These are phyloP conservation scores for Brotula barbata DNA, from an alignment of 2,797 vertebrate species.

Conservation along the genomic window DNA sequence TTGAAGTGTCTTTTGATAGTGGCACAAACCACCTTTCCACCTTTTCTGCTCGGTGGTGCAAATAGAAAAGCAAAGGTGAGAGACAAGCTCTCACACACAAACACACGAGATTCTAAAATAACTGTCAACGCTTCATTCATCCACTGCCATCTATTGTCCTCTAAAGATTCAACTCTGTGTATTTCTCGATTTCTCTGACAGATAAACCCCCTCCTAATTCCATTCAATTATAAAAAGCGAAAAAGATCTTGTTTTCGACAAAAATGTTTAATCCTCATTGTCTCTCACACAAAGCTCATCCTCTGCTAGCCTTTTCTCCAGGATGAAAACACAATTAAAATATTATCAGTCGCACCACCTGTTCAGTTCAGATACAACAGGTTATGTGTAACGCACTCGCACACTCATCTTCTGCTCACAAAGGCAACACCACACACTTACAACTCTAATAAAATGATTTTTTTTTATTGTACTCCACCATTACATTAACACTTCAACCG, in stretches of 20 bases:
- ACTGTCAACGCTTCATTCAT: constrained; percentile 1
- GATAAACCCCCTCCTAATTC: constrained; percentile 56
- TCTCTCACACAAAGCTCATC: constrained; percentile 17
- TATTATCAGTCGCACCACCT: constrained; percentile 65
- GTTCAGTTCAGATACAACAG: constrained; percentile 35
- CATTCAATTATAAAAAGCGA: constrained; percentile 56
- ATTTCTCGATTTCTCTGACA: constrained; percentile 22
- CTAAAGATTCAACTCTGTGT: constrained; percentile 32
- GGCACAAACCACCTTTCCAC: no score
- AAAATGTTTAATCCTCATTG: no score
- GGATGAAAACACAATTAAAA: constrained; percentile 67
- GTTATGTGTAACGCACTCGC: constrained; percentile 26
- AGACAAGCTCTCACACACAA: neutral
- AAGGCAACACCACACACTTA: constrained; percentile 14
- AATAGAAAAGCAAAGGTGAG: neutral
- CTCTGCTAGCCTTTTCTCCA: constrained; percentile 47
- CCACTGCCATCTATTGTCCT: constrained; percentile 20
- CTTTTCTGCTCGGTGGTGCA: neutral
- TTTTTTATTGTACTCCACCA: constrained; percentile 13
- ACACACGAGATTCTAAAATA: no score
- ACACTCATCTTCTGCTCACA: neutral
- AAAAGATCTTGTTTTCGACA: no score
- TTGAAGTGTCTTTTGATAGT: no score
- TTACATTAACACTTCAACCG: constrained; percentile 23
- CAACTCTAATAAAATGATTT: constrained; percentile 24